Percentiles rank a stretch among this genome's conserved stretches.
Conservation (phyloP, 2,888 invertebrate species). For the Agonopterix heracliana region DNA sequence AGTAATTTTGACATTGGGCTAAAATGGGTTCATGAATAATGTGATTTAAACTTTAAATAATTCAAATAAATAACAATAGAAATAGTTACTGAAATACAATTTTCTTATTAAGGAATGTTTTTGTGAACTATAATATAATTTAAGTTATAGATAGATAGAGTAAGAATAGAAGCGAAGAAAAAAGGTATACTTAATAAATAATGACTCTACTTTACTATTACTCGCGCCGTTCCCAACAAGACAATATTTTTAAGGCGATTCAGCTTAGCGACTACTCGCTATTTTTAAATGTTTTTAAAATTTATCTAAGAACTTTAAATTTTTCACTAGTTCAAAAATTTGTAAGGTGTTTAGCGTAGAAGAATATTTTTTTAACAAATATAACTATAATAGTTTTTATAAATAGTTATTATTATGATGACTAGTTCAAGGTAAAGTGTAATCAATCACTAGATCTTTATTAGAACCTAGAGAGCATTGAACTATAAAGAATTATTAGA, state of each 20-base stretch:
- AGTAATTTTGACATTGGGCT: background rate
- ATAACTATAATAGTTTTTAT: conserved; percentile 48
- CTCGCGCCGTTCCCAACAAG: conserved; percentile 42
- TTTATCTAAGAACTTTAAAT: conserved; percentile 57
- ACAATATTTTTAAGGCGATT: conserved; percentile 42
- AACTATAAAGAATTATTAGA: conserved; percentile 52
- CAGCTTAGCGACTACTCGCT: conserved; percentile 49
- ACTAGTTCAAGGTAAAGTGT: conserved; percentile 51
- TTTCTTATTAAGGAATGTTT: background rate
- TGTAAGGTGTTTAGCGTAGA: conserved; percentile 69
- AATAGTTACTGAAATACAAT: too few relatives aligned
- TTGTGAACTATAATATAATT: background rate
- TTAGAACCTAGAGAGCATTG: conserved; percentile 56
- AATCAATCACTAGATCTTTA: conserved; percentile 38
- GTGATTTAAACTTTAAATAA: background rate
- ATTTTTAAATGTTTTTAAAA: conserved; percentile 33
- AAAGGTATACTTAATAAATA: background rate
- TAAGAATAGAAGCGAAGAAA: background rate
- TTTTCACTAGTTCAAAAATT: conserved; percentile 56
- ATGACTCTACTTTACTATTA: conserved; percentile 14
- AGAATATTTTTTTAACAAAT: conserved; percentile 71
- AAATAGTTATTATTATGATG: conserved; percentile 51
- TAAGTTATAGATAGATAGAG: background rate
- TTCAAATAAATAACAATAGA: too few relatives aligned
- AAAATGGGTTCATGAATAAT: background rate